Evolutionary conservation across 2,888 invertebrate species (phyloP), one percentile per base, ranked within the genome.

Genomic region (Parnassius glacialis): DNA sequence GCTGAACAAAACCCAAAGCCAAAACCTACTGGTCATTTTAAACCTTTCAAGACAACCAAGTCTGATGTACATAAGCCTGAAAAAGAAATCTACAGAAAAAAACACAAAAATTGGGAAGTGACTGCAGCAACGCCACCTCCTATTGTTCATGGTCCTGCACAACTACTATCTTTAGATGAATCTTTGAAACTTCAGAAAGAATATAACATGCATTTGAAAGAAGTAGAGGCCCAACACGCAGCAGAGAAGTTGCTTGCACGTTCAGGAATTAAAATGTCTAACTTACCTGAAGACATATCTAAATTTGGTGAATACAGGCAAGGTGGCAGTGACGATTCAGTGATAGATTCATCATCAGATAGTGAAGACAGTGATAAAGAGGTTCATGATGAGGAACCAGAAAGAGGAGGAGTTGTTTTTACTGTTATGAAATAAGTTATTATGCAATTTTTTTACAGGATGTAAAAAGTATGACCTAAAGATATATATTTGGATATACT

Each of bases 111-210:
- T 70, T 94, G 94, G 93, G 94, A 94, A 79, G 86, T 93, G 7
- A 94, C 94, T 0, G 93, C 94, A 12, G 94, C 94, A 9, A 94
- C 94, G 9, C 94, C 94, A 48, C 94, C 94, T 0, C 87, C 90
- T 0, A 92, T 87, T 50, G 72, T 93, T 50, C 92, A 93, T 71
- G 92, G 92, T 58, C 86, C 93, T 45, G 87, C 85, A 2, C 92
- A 93, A 80, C 65, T 86, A 12, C 76, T 94, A 59, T 83, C 82
- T 55, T 75, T 94, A 59, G 90, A 92, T 62, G 93, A 94, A 70
- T 94, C 94, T 1, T 76, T 94, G 5, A 83, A 80, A 62, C 79
- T 94, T 13, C 93, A 94, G 72, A 90, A 86, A 64, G 87, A 92
- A 52, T 89, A 93, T 64, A 89, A 85, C 66, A 67, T 69, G 47